A percentile compares a stretch with the other conserved stretches of the same genome.
Conservation (phyloP, 2,113 vertebrate genomes). For the Aythya baeri region DNA sequence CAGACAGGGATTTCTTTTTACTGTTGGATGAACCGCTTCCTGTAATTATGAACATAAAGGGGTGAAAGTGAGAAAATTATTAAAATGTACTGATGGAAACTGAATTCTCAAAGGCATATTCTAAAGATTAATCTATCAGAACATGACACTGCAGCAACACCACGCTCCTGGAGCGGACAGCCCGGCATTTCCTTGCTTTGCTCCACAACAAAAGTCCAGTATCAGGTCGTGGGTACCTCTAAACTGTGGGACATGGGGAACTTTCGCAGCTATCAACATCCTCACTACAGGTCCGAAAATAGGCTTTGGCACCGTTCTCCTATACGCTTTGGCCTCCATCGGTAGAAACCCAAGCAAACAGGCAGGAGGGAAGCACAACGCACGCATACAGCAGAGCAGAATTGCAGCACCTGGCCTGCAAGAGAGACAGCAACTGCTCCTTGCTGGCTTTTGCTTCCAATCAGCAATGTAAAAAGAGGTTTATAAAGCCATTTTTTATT, state of each 20-base stretch:
- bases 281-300: not conserved
- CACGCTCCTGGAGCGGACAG: not conserved
- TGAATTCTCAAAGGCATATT: not conserved
- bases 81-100: slow-evolving; percentile 14
- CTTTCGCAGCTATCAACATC: slow-evolving; percentile 23
- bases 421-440: not conserved
- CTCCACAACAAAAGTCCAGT: slow-evolving; percentile 3
- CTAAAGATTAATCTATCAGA: not conserved
- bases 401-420: not conserved
- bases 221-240: not conserved
- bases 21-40: slow-evolving; percentile 1
- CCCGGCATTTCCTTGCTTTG: not conserved
- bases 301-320: slow-evolving; percentile 38
- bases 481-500: not conserved
- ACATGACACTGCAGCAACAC: not conserved
- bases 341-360: not conserved
- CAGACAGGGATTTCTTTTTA: not conserved
- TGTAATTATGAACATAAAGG: slow-evolving; percentile 16
- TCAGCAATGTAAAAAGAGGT: not conserved
- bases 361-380: not conserved
- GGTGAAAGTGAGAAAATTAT: slow-evolving; percentile 33
- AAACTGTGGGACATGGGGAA: not conserved
- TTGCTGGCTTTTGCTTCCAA: not conserved
- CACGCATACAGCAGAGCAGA: not conserved
- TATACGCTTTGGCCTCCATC: not conserved